phyloP scores from a whole-genome alignment of 2,113 vertebrate genomes.

The Burhinus oedicnemus region DNA sequence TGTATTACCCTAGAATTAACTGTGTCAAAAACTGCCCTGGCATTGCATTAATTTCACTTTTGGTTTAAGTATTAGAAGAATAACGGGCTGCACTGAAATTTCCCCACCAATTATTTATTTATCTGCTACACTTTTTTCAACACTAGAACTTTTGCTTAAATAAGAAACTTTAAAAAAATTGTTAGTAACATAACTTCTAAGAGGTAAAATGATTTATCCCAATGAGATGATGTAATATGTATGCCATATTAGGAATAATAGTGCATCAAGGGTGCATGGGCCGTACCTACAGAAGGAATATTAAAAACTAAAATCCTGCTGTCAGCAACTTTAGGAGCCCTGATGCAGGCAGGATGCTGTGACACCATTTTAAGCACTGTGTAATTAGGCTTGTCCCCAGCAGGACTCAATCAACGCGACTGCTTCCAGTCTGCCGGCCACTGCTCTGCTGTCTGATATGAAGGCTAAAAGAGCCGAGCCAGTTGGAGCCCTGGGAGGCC shows the following conservation, averaged over 20 bases:
- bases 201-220: neutral
- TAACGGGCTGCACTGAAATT: neutral
- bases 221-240: rapidly evolving
- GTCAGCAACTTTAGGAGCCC: neutral
- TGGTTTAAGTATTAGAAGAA: neutral
- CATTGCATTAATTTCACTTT: neutral
- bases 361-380: neutral
- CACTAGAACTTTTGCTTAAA: neutral
- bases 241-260: rapidly evolving
- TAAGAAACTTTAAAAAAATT: too few relatives aligned
- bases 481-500: rapidly evolving
- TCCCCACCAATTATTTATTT: neutral
- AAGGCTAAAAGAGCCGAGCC: neutral
- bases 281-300: neutral
- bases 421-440: neutral
- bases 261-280: too few relatives aligned
- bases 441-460: neutral
- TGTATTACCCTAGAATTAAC: neutral
- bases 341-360: neutral
- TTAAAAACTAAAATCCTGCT: neutral
- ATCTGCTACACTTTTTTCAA: neutral
- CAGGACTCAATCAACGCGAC: neutral
- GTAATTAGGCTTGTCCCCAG: neutral
- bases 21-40: neutral
- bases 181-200: neutral